Evolutionary conservation across 1,140 invertebrate species (phyloP), one percentile per base, ranked within the genome.

Genomic region (Panagrolaimus sp.): DNA sequence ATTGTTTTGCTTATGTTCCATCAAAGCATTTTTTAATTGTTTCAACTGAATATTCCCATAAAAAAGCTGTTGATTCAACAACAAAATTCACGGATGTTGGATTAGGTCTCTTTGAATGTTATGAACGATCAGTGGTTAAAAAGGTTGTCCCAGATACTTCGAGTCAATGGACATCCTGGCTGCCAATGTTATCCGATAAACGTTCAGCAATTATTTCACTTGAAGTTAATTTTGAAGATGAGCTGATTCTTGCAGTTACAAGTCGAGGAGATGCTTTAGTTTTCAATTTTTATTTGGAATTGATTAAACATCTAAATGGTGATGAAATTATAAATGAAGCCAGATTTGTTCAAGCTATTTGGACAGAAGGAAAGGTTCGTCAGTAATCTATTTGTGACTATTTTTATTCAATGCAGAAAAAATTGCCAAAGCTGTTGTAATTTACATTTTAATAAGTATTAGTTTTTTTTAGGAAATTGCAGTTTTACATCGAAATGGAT

Each of bases 281-380:
- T 10, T 58, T 58, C 17, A 28, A 58, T 58, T 58, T 28, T n/a
- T 21, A 58, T 58, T 58, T 58, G 52, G 28, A 58, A n/a, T 12
- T 58, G 12, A 12, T 58, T 12, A 58, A 58, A 28, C 17, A 12
- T 12, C 12, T 58, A 12, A 28, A 21, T 6, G 52, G 52, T n/a
- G 52, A 58, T 58, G 21, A 26, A 28, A 28, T 58, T 12, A 58
- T 58, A n/a, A 10, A 12, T 12, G 52, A 58, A 17, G 52, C 52
- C 3, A 21, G 17, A 8, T 58, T 58, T 58, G 4, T 58, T 21
- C 52, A 58, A 24, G 52, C 52, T 58, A 28, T 28, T 8, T 58
- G 52, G 52, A 58, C 52, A n/a, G 52, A 21, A 12, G 52, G 28
- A 2, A 58, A 58, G 52, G 52, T 58, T 21, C 10, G 52, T 26